Conservation (phyloP, 2,888 invertebrate species). For the Cryptus viduatorius region DNA sequence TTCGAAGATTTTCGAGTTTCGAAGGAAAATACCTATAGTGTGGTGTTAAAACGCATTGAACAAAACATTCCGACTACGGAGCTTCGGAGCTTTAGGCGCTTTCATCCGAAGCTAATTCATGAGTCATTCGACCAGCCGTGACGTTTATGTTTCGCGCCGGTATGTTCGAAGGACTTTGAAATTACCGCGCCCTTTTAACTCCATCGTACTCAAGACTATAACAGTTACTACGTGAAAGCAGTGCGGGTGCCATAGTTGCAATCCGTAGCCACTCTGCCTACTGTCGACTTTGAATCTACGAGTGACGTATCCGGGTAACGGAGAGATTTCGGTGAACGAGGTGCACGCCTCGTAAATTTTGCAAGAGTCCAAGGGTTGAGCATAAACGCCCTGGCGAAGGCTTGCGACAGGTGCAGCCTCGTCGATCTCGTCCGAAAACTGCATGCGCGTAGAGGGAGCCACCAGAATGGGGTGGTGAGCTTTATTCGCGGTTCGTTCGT, state of each 20-base stretch:
- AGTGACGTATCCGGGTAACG: constrained; percentile 27
- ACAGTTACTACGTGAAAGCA: not conserved
- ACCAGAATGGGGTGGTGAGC: not conserved
- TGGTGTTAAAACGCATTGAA: no score
- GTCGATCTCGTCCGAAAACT: constrained; percentile 46
- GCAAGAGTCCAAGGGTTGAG: constrained; percentile 29
- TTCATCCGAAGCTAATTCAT: constrained; percentile 12
- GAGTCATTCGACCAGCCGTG: constrained; percentile 33
- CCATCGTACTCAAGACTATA: not conserved
- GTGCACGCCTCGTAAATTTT: constrained; percentile 48
- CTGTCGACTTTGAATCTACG: constrained; percentile 44
- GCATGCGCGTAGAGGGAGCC: not conserved
- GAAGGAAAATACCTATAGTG: no score
- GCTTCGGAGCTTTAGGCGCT: not conserved
- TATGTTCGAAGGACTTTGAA: not conserved
- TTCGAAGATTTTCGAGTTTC: no score
- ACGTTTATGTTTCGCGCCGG: constrained; percentile 30
- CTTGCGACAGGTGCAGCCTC: constrained; percentile 40
- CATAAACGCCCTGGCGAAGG: constrained; percentile 25
- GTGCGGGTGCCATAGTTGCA: not conserved
- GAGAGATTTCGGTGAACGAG: constrained; percentile 28
- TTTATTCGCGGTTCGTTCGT: constrained; percentile 9
- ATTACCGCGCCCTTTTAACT: not conserved
- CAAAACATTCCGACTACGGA: not conserved
- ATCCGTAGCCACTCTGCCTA: not conserved